Percentiles rank a stretch among this genome's conserved stretches.
Conservation (phyloP, 1,140 invertebrate species). For the Phymastichus coffea region DNA sequence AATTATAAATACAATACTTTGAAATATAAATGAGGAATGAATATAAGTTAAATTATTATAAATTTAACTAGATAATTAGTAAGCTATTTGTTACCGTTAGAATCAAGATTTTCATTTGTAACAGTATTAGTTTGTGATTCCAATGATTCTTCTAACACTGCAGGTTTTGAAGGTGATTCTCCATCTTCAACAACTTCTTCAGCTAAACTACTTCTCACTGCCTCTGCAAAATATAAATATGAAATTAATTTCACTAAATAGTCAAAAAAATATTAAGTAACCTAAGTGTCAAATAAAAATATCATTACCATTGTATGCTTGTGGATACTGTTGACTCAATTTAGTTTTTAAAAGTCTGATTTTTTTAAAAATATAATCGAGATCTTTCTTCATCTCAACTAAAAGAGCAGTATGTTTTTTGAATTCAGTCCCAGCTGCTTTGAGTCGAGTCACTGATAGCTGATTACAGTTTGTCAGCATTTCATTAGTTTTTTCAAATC, state of each 20-base stretch:
- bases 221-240: slow-evolving; percentile 49
- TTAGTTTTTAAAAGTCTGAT: slow-evolving; percentile 78
- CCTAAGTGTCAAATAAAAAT: neutral
- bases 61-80: too few species aligned
- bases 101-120: slow-evolving; percentile 48
- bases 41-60: neutral
- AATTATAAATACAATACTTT: neutral
- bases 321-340: slow-evolving; percentile 80
- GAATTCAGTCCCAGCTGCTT: slow-evolving; percentile 80
- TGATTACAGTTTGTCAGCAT: slow-evolving; percentile 95
- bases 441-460: slow-evolving; percentile 76
- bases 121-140: slow-evolving; percentile 30
- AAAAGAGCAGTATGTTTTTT: slow-evolving; percentile 85
- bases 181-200: slow-evolving; percentile 59
- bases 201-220: slow-evolving; percentile 64
- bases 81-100: slow-evolving; percentile 56
- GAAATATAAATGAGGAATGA: neutral
- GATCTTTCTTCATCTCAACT: slow-evolving; percentile 73
- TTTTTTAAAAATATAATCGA: slow-evolving; percentile 77
- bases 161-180: slow-evolving; percentile 41
- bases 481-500: slow-evolving; percentile 97
- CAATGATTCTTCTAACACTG: slow-evolving; percentile 46
- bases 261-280: neutral
- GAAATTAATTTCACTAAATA: slow-evolving; percentile 8
- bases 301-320: slow-evolving; percentile 69